Evolutionary conservation across 2,888 invertebrate species (phyloP), one percentile per base, ranked within the genome.

Genomic region (Ennomos erosarius): DNA sequence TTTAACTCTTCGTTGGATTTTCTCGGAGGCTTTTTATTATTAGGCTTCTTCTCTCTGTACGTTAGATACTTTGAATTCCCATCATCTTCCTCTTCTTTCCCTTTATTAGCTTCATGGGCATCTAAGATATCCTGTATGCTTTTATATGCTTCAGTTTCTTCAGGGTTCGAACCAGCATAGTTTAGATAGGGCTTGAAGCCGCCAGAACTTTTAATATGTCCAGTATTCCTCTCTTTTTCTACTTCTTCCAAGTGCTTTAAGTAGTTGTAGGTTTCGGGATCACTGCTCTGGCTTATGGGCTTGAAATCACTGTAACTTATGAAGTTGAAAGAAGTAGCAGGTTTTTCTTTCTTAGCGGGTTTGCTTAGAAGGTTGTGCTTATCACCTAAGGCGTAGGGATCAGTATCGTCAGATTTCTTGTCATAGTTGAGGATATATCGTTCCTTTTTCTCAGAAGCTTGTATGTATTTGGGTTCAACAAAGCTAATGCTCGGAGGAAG

Each of bases 111-210:
- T 74, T 89, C 87, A 45, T 90, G 88, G 0, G 89, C 87, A 9
- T 88, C 86, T 26, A 90, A 62, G 45, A 90, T 90, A 10, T 89
- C 88, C 58, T 88, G 89, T 9, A 88, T 86, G 54, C 82, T 85
- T 56, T 81, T 85, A 49, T 85, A 88, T 0, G 81, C 79, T 4
- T 83, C 79, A 3, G 67, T 76, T 16, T 83, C 80, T 67, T 81
- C 80, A n/a, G 79, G 75, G 6, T 78, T 75, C 0, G 65, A 61
- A 1, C 59, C 67, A 1, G 49, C 59, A 33, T 70, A 68, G 35
- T 55, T 73, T 9, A 71, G 10, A 40, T 74, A 83, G 33, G 84
- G 84, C 47, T 79, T 82, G 47, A 79, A 84, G 1, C 76, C 77
- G 10, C 74, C 76, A 1, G 70, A 43, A 1, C 68, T 62, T 48